Conservation (phyloP, 2,113 vertebrate species). For the Globicephala melas region DNA sequence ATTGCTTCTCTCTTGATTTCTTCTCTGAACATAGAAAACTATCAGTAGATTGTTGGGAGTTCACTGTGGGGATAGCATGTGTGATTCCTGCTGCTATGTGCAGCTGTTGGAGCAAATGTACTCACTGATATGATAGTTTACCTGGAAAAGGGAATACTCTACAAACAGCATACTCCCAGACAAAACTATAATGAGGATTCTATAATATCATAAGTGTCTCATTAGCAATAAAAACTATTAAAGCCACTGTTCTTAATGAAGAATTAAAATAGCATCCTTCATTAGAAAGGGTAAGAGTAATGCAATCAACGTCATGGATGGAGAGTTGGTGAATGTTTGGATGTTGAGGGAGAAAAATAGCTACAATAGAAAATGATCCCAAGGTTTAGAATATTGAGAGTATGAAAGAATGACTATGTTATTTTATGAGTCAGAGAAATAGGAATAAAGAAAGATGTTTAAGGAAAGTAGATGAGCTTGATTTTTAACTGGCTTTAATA, state of each 20-base stretch:
- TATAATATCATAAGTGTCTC: background rate
- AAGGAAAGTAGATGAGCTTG: background rate
- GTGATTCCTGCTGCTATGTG: background rate
- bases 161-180: background rate
- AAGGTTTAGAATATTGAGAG: background rate
- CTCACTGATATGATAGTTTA: background rate
- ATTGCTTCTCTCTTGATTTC: background rate
- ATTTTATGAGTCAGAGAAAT: slow-evolving; percentile 3
- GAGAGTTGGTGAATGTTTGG: background rate
- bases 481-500: background rate
- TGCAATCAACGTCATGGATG: background rate
- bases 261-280: background rate
- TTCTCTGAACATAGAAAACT: background rate
- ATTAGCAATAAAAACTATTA: slow-evolving; percentile 22
- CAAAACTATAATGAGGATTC: background rate
- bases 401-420: background rate
- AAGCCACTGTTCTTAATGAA: slow-evolving; percentile 30
- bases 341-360: background rate
- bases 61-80: background rate
- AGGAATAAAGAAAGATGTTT: background rate
- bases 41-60: background rate
- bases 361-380: background rate
- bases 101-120: slow-evolving; percentile 31
- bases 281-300: background rate
- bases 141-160: background rate